phyloP scores from a whole-genome alignment of 2,113 vertebrate genomes.

The Coreoperca whiteheadi region DNA sequence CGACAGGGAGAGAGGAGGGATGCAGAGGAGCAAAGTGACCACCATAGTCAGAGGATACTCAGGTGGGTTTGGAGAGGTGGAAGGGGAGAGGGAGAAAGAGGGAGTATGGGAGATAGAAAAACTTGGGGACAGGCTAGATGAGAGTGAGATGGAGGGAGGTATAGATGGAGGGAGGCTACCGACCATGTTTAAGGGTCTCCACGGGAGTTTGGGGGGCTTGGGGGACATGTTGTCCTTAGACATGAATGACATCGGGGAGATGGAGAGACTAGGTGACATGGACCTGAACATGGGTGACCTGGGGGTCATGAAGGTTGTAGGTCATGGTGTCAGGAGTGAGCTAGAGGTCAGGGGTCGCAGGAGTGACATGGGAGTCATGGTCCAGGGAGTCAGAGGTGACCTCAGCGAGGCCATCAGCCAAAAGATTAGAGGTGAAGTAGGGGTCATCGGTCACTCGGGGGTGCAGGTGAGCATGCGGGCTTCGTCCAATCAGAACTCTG shows the following conservation, averaged over 20 bases:
- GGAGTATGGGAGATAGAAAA: conserved; percentile 75
- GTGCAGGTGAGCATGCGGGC: conserved; percentile 98
- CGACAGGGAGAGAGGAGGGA: conserved; percentile 70
- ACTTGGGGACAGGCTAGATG: conserved; percentile 58
- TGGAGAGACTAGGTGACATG: conserved; percentile 71
- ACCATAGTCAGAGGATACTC: conserved; percentile 78
- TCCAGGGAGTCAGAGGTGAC: conserved; percentile 74
- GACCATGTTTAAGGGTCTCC: conserved; percentile 78
- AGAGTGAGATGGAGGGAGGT: conserved; percentile 61
- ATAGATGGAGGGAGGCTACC: conserved; percentile 74
- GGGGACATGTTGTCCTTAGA: conserved; percentile 94
- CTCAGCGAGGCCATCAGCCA: conserved; percentile 73
- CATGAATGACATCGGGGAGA: conserved; percentile 81
- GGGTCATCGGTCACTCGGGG: conserved; percentile 91
- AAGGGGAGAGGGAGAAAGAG: conserved; percentile 63
- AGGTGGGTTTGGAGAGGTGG: conserved; percentile 71
- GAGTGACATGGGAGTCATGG: conserved; percentile 71
- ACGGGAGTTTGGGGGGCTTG: conserved; percentile 88
- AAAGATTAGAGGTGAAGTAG: conserved; percentile 78
- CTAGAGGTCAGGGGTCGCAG: conserved; percentile 72
- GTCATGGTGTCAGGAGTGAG: conserved; percentile 71
- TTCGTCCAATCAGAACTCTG: conserved; percentile 94
- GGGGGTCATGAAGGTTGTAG: conserved; percentile 69
- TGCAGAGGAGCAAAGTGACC: conserved; percentile 78
- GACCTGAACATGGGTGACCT: conserved; percentile 72